Percentiles rank a stretch among this genome's conserved stretches.
phyloP scores from a whole-genome alignment of 2,113 vertebrate species.

The Chauna torquata region DNA sequence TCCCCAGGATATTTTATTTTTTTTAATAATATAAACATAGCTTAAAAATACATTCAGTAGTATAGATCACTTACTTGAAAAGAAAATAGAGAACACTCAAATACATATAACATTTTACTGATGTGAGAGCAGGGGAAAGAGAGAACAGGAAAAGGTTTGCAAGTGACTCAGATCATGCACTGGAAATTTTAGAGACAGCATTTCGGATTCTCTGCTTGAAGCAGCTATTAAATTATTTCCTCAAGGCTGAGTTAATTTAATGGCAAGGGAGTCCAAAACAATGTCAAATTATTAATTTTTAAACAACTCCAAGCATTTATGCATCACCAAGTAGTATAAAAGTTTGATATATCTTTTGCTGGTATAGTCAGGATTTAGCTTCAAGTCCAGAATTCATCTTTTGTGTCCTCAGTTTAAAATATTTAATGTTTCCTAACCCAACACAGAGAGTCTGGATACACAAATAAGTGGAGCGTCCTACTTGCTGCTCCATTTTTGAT shows the following conservation, averaged over 20 bases:
- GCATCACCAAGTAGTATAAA: slow-evolving; percentile 1
- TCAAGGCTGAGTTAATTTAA: slow-evolving; percentile 24
- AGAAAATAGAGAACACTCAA: background rate
- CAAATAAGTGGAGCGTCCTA: slow-evolving; percentile 34
- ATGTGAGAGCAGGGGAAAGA: background rate
- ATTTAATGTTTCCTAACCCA: slow-evolving; percentile 42
- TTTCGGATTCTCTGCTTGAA: background rate
- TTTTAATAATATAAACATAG: background rate
- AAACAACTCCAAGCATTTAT: slow-evolving; percentile 32
- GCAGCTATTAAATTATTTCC: slow-evolving; percentile 6
- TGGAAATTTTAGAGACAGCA: background rate
- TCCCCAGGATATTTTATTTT: background rate
- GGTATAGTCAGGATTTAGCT: background rate
- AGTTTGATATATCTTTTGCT: slow-evolving; percentile 9
- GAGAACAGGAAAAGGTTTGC: background rate
- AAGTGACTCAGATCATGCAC: background rate
- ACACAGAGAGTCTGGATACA: background rate
- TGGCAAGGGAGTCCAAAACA: background rate
- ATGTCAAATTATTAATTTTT: slow-evolving; percentile 36
- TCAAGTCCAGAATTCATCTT: background rate
- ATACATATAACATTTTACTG: background rate
- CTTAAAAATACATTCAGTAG: background rate
- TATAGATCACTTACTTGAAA: background rate
- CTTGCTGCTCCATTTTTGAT: slow-evolving; percentile 13
- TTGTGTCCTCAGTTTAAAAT: slow-evolving; percentile 35